A percentile compares a stretch with the other conserved stretches of the same genome.
Evolutionary conservation across 2,888 invertebrate genomes (phyloP).

Genomic region (Tolmerus cingulatus): DNA sequence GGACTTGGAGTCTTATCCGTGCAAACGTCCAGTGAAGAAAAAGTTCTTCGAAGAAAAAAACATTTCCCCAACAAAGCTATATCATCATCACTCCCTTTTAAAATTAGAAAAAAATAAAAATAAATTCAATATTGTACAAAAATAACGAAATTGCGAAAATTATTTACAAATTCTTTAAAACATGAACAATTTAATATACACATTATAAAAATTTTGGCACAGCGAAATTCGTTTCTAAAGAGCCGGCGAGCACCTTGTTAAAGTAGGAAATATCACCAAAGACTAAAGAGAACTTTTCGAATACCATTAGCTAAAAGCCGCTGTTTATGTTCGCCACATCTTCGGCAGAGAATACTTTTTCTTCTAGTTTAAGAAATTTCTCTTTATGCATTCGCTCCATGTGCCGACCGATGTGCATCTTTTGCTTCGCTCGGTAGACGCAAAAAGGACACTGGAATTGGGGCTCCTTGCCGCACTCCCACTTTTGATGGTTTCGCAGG

Average conservation of each 20-base stretch:
- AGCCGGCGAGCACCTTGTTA: neutral
- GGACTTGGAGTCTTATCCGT: neutral
- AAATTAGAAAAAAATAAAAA: neutral
- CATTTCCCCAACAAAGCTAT: neutral
- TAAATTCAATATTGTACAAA: constrained; percentile 10
- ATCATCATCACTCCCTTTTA: neutral
- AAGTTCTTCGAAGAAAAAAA: neutral
- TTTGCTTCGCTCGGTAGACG: constrained; percentile 83
- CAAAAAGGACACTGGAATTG: constrained; percentile 85
- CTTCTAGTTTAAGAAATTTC: constrained; percentile 64
- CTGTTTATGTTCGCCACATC: constrained; percentile 49
- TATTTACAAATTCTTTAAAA: neutral
- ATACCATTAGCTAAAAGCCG: constrained; percentile 42
- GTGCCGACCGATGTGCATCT: constrained; percentile 84
- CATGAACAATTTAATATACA: constrained; percentile 3
- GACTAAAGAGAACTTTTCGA: neutral
- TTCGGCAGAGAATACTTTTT: constrained; percentile 53
- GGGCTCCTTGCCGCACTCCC: constrained; percentile 87
- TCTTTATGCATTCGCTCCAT: constrained; percentile 85
- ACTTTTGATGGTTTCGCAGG: constrained; percentile 82
- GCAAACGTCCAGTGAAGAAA: neutral
- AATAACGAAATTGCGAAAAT: neutral
- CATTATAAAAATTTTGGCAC: constrained; percentile 32
- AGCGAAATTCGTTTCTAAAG: constrained; percentile 33
- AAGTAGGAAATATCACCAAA: constrained; percentile 23